phyloP scores from a whole-genome alignment of 2,888 invertebrate species.

The Noctuana brunneofusca region DNA sequence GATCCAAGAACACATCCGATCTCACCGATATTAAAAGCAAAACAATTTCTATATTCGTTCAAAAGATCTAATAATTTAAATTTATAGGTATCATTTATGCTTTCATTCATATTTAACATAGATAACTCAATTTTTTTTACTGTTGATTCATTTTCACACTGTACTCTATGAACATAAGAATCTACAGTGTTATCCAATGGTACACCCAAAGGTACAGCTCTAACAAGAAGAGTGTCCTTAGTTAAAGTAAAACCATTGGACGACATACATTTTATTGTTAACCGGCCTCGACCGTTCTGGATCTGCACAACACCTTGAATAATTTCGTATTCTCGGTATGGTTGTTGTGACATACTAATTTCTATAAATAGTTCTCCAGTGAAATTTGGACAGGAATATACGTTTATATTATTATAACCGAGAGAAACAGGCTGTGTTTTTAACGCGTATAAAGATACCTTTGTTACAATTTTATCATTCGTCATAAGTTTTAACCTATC shows the following conservation, averaged over 20 bases:
- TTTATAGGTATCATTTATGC: neutral
- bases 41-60: conserved; percentile 17
- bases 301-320: conserved; percentile 10
- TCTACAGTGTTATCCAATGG: neutral
- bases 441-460: neutral
- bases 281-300: neutral
- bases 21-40: conserved; percentile 6
- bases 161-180: neutral
- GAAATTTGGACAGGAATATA: neutral
- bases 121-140: neutral
- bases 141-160: neutral
- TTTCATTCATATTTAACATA: neutral
- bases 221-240: conserved; percentile 4
- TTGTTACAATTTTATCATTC: neutral
- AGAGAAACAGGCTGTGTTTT: neutral
- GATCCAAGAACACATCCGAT: conserved; percentile 3
- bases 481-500: neutral
- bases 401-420: neutral
- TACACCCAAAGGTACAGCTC: neutral
- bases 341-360: conserved; percentile 5
- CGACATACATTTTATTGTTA: conserved; percentile 1
- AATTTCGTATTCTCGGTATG: neutral
- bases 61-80: neutral
- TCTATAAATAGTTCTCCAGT: conserved; percentile 10
- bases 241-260: neutral